phyloP scores from a whole-genome alignment of 2,797 vertebrate genomes.

The Anguilla anguilla region DNA sequence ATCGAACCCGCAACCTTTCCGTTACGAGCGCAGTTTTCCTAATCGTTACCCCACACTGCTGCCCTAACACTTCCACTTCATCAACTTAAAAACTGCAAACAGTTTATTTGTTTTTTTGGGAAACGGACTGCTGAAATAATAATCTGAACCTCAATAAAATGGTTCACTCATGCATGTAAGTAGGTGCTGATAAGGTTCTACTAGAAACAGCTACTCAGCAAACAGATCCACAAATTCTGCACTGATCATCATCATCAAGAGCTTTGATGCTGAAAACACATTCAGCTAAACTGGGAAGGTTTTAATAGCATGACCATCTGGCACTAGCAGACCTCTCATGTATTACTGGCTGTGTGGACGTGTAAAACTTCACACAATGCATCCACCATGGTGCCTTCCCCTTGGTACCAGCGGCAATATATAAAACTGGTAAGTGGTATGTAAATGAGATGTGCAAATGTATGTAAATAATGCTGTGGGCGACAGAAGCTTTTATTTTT shows the following conservation, averaged over 20 bases:
- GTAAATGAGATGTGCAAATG: not conserved
- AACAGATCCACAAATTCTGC: not conserved
- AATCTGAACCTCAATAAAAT: not conserved
- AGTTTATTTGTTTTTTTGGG: too few species aligned
- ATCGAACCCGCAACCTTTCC: too few species aligned
- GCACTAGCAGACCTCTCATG: not conserved
- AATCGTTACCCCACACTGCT: too few species aligned
- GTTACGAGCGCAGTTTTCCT: too few species aligned
- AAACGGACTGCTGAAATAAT: not conserved
- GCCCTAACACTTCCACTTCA: too few species aligned
- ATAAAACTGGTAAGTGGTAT: too few species aligned
- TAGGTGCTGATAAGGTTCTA: not conserved
- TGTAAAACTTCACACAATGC: not conserved
- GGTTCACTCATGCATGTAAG: not conserved
- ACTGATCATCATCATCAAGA: not conserved
- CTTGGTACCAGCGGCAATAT: not conserved
- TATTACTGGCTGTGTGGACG: not conserved
- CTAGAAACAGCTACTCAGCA: not conserved
- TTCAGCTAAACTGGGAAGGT: not conserved
- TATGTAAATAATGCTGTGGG: not conserved
- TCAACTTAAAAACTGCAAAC: too few species aligned
- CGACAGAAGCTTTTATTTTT: too few species aligned
- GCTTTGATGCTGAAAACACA: not conserved
- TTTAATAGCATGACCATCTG: not conserved
- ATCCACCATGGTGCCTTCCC: not conserved